Conservation (phyloP, 2,113 vertebrate species). For the Megalops atlanticus region DNA sequence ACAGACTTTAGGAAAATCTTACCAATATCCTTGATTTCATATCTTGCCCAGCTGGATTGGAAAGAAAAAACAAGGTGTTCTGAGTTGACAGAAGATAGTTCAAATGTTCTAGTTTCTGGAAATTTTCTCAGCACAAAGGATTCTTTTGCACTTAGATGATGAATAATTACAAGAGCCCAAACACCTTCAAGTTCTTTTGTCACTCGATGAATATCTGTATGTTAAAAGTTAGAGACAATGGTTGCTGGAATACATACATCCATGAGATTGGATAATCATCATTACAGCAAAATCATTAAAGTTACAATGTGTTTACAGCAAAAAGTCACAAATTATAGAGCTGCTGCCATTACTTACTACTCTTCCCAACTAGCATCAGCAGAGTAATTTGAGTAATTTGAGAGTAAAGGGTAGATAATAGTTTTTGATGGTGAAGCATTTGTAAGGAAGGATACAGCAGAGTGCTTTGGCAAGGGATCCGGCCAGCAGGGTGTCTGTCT, state of each 20-base stretch:
- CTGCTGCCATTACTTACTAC: too few species aligned
- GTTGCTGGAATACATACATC: background rate
- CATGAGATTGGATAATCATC: background rate
- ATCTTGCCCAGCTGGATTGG: conserved; percentile 81
- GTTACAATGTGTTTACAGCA: too few species aligned
- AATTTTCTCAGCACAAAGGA: background rate
- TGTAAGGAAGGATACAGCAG: conserved; percentile 90
- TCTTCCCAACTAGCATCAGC: too few species aligned
- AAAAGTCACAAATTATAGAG: too few species aligned
- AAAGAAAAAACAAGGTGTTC: conserved; percentile 1
- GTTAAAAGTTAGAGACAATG: conserved; percentile 56
- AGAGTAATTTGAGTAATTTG: too few species aligned
- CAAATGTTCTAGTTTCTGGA: background rate
- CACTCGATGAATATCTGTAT: conserved; percentile 85
- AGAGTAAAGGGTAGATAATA: too few species aligned
- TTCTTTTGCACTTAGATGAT: background rate
- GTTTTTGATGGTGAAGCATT: too few species aligned
- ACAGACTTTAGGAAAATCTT: conserved; percentile 52
- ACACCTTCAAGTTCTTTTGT: conserved; percentile 88
- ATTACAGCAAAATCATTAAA: too few species aligned
- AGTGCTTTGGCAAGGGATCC: conserved; percentile 94
- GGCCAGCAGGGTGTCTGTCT: conserved; percentile 87
- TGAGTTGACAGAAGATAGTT: background rate
- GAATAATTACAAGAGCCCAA: background rate
- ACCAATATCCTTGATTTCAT: conserved; percentile 95